Conservation (phyloP, 2,888 invertebrate genomes). For the Emmelina monodactyla region DNA sequence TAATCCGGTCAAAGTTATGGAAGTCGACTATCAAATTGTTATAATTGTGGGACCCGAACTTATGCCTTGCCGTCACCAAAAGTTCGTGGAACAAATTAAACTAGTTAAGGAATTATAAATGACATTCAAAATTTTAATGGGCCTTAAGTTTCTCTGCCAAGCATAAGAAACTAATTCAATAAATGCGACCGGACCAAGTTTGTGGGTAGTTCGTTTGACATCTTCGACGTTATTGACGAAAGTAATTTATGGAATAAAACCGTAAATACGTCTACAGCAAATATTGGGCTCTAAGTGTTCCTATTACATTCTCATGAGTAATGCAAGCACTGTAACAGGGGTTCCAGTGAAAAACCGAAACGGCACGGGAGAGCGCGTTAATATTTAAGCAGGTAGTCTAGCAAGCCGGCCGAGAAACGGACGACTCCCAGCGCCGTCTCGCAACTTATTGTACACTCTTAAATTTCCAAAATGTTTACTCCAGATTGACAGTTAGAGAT, state of each 20-base stretch:
- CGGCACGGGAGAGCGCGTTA: slow-evolving; percentile 34
- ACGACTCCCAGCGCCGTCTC: slow-evolving; percentile 33
- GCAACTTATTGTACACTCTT: slow-evolving; percentile 14
- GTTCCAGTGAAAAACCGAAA: slow-evolving; percentile 54
- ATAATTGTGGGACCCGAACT: slow-evolving; percentile 38
- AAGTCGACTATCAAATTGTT: slow-evolving; percentile 36
- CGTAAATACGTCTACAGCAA: slow-evolving; percentile 41
- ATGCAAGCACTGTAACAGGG: slow-evolving; percentile 43
- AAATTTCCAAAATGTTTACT: slow-evolving; percentile 43
- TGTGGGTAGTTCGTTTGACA: too few species aligned
- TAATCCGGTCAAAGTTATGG: slow-evolving; percentile 31
- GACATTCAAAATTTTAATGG: slow-evolving; percentile 3
- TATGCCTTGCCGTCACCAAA: slow-evolving; percentile 35
- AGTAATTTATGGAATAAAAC: too few species aligned
- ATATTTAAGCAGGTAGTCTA: slow-evolving; percentile 55
- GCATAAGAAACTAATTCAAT: slow-evolving; percentile 1
- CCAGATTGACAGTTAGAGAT: slow-evolving; percentile 31
- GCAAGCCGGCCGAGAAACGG: slow-evolving; percentile 24
- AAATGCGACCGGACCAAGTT: neutral
- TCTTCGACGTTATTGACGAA: too few species aligned
- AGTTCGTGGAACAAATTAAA: slow-evolving; percentile 34
- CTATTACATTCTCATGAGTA: slow-evolving; percentile 57
- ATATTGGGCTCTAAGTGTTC: slow-evolving; percentile 41
- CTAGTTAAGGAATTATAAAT: slow-evolving; percentile 20
- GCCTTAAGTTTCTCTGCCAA: neutral